A percentile compares a stretch with the other conserved stretches of the same genome.
These are phyloP conservation scores for Pachliopta kotzebuea DNA, from an alignment of 2,888 invertebrate genomes.

Conservation along the genomic window DNA sequence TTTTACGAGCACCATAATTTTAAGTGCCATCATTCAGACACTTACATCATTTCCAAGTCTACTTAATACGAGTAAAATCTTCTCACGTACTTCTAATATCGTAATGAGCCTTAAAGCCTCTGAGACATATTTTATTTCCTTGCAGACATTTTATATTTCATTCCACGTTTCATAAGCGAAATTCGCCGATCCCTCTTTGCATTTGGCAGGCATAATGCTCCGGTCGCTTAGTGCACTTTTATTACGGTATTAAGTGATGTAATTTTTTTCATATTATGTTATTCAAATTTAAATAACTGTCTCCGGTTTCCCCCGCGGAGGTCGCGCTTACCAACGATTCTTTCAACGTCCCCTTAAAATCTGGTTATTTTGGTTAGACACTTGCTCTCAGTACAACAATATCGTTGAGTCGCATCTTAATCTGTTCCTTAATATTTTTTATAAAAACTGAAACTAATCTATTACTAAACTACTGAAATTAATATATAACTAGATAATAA, in stretches of 20 bases:
- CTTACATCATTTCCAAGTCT: conserved; percentile 44
- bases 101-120: conserved; percentile 74
- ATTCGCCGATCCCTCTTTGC: conserved; percentile 74
- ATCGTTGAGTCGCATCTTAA: conserved; percentile 6
- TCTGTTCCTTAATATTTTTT: background rate
- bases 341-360: conserved; percentile 69
- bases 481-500: no score
- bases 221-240: conserved; percentile 81
- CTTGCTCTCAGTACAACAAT: conserved; percentile 57
- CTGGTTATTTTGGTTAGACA: conserved; percentile 72
- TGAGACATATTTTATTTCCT: conserved; percentile 75
- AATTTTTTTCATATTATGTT: conserved; percentile 82
- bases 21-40: conserved; percentile 14
- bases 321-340: conserved; percentile 69
- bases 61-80: conserved; percentile 64
- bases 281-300: conserved; percentile 83
- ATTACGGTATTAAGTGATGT: conserved; percentile 82
- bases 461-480: no score
- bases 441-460: background rate
- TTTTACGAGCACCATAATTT: background rate
- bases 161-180: conserved; percentile 78
- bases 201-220: conserved; percentile 76
- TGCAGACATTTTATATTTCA: conserved; percentile 77
- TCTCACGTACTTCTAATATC: conserved; percentile 74
- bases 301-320: conserved; percentile 75